Conservation (phyloP, 2,797 vertebrate species). For the Iguana delicatissima region DNA sequence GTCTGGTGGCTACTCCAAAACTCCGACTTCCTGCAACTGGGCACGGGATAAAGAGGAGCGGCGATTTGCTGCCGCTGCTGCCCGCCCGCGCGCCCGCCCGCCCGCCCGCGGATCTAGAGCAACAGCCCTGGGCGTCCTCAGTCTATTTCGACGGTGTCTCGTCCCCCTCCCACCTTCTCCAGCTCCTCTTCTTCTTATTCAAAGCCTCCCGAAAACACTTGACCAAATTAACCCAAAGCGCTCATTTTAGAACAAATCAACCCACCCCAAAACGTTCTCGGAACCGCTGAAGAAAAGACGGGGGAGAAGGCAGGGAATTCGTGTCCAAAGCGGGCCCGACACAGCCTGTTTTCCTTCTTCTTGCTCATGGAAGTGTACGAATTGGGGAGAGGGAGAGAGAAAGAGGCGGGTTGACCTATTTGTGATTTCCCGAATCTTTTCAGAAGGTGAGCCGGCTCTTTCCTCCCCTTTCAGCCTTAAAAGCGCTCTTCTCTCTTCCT, state of each 20-base stretch:
- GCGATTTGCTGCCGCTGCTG: neutral
- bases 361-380: neutral
- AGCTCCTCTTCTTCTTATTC: too few relatives aligned
- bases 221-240: neutral
- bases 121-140: neutral
- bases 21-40: neutral
- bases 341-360: neutral
- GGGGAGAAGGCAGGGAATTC: neutral
- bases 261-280: neutral
- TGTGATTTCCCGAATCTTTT: neutral
- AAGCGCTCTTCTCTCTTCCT: neutral
- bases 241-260: neutral
- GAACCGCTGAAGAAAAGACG: neutral
- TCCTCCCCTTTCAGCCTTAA: neutral
- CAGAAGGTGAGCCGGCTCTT: neutral
- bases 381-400: too few relatives aligned
- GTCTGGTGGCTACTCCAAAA: conserved; percentile 86
- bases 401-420: neutral
- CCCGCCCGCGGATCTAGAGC: too few relatives aligned
- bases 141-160: neutral
- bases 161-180: too few relatives aligned
- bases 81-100: too few relatives aligned
- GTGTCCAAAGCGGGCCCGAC: too few relatives aligned
- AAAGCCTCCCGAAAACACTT: neutral
- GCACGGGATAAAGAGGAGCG: neutral